A percentile compares a stretch with the other conserved stretches of the same genome.
Evolutionary conservation across 2,888 invertebrate genomes (phyloP).

Genomic region (Scelioninae gen. 1): DNA sequence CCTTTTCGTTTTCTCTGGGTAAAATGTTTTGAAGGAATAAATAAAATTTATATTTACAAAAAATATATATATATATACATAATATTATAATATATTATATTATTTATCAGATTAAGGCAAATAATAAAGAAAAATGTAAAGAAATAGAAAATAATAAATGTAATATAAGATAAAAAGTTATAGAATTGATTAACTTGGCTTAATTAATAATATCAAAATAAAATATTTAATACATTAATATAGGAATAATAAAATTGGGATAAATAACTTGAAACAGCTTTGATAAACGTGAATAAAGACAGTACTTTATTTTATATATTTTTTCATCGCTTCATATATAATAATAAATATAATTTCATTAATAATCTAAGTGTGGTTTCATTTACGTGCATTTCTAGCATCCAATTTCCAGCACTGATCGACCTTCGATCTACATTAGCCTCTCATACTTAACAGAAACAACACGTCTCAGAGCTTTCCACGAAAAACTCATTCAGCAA

Average conservation of each 20-base stretch:
- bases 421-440: constrained; percentile 38
- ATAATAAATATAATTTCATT: constrained; percentile 68
- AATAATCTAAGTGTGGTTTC: constrained; percentile 67
- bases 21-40: too few species aligned
- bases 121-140: too few species aligned
- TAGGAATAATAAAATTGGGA: neutral
- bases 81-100: too few species aligned
- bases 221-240: neutral
- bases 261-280: constrained; percentile 36
- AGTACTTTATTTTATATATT: constrained; percentile 68
- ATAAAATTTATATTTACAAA: too few species aligned
- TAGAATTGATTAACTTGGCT: too few species aligned
- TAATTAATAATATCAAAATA: neutral
- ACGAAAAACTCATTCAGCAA: constrained; percentile 40
- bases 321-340: constrained; percentile 65
- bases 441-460: constrained; percentile 52
- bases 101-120: too few species aligned
- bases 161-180: too few species aligned
- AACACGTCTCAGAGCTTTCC: constrained; percentile 28
- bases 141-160: too few species aligned
- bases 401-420: constrained; percentile 64
- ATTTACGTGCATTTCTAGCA: constrained; percentile 68
- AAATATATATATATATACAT: too few species aligned
- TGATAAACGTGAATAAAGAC: constrained; percentile 69
- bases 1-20: too few species aligned